Conservation (phyloP, 1,140 invertebrate species). For the Drosophila melanica region DNA sequence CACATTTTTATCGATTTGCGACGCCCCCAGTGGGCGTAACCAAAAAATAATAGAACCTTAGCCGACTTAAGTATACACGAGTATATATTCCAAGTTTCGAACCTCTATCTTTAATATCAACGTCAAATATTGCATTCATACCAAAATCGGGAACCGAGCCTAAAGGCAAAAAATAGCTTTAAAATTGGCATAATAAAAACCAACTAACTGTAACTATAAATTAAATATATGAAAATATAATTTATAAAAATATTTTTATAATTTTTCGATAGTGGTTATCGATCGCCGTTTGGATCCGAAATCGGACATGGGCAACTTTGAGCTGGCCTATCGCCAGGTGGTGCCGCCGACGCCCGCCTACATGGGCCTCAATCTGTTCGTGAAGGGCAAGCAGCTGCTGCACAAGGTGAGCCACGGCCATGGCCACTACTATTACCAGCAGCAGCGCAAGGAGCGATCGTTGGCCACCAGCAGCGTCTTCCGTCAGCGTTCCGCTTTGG, state of each 20-base stretch:
- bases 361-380: slow-evolving; percentile 86
- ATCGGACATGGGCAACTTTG: slow-evolving; percentile 94
- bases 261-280: slow-evolving; percentile 90
- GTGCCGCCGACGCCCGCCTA: slow-evolving; percentile 92
- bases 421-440: slow-evolving; percentile 61
- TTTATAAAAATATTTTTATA: not conserved
- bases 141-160: too few species aligned
- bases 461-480: slow-evolving; percentile 69
- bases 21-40: too few species aligned
- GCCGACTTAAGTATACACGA: too few species aligned
- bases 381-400: slow-evolving; percentile 81
- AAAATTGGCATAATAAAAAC: too few species aligned
- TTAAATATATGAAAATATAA: too few species aligned
- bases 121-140: too few species aligned
- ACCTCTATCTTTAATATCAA: too few species aligned
- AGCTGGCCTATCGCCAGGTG: slow-evolving; percentile 90
- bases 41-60: too few species aligned
- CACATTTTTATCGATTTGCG: too few species aligned
- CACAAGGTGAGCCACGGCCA: slow-evolving; percentile 63
- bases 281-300: slow-evolving; percentile 91
- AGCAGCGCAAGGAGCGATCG: slow-evolving; percentile 66
- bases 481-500: slow-evolving; percentile 65
- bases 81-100: too few species aligned
- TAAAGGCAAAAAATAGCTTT: too few species aligned
- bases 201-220: too few species aligned